Conservation (phyloP, 2,113 vertebrate genomes). For the Salvelinus alpinus region DNA sequence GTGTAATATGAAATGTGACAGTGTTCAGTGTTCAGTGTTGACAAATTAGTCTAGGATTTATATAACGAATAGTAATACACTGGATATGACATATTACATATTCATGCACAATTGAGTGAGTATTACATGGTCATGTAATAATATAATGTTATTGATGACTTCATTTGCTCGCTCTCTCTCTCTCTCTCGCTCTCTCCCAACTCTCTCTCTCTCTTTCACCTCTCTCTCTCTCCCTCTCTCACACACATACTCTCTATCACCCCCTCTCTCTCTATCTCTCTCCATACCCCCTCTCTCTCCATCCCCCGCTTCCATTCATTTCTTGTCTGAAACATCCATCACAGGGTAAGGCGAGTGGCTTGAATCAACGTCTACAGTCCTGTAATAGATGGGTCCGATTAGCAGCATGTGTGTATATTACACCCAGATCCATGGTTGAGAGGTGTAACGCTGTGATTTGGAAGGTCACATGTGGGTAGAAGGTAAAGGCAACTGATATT, state of each 20-base stretch:
- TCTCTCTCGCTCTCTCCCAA: background rate
- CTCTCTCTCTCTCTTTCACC: background rate
- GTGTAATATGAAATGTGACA: conserved; percentile 12
- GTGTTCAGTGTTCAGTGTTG: conserved; percentile 5
- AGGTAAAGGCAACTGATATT: conserved; percentile 50
- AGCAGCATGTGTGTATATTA: conserved; percentile 49
- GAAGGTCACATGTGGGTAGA: conserved; percentile 37
- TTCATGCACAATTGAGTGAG: conserved; percentile 53
- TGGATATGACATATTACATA: conserved; percentile 23
- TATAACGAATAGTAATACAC: conserved; percentile 36
- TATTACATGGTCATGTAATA: conserved; percentile 32
- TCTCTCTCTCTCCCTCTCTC: no score
- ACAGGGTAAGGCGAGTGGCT: conserved; percentile 53
- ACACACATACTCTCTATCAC: background rate
- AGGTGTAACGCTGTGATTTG: conserved; percentile 50
- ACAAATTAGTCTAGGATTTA: conserved; percentile 50
- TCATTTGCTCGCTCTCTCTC: conserved; percentile 6
- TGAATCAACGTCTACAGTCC: conserved; percentile 50
- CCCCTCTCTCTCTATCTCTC: background rate
- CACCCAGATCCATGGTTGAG: conserved; percentile 29
- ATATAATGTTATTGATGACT: conserved; percentile 31
- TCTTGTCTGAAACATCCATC: conserved; percentile 50
- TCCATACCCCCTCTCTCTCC: background rate
- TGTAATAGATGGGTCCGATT: conserved; percentile 67
- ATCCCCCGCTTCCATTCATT: conserved; percentile 10